Evolutionary conservation across 2,797 vertebrate species (phyloP).

Genomic region (Pangasius mekongensis): DNA sequence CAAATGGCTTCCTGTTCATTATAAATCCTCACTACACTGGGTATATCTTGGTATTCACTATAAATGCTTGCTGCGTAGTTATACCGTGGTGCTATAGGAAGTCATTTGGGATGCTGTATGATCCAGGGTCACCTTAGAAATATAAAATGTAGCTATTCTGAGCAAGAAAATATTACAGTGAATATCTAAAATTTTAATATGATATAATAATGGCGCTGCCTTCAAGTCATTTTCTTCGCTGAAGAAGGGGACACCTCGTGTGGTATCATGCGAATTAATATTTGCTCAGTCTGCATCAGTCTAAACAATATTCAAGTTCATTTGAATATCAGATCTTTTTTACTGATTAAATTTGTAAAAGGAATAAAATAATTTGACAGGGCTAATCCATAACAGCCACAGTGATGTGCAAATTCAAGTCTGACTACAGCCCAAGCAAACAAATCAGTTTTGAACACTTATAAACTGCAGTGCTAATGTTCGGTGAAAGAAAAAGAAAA

Average conservation of each 20-base stretch:
- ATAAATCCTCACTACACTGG: neutral
- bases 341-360: neutral
- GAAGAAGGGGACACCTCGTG: neutral
- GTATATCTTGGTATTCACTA: neutral
- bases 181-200: neutral
- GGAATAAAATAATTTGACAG: neutral
- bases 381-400: neutral
- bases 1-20: neutral
- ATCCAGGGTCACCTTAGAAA: neutral
- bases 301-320: neutral
- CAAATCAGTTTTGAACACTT: neutral
- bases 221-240: neutral
- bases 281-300: neutral
- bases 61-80: neutral
- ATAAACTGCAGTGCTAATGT: neutral
- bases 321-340: neutral
- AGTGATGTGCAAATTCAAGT: neutral
- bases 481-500: neutral
- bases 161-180: neutral
- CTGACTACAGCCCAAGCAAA: neutral
- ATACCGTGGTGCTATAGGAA: no score
- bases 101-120: neutral
- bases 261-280: neutral
- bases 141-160: neutral
- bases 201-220: neutral